Conservation (phyloP, 2,797 vertebrate genomes). For the Enteromius thamalakanensis region DNA sequence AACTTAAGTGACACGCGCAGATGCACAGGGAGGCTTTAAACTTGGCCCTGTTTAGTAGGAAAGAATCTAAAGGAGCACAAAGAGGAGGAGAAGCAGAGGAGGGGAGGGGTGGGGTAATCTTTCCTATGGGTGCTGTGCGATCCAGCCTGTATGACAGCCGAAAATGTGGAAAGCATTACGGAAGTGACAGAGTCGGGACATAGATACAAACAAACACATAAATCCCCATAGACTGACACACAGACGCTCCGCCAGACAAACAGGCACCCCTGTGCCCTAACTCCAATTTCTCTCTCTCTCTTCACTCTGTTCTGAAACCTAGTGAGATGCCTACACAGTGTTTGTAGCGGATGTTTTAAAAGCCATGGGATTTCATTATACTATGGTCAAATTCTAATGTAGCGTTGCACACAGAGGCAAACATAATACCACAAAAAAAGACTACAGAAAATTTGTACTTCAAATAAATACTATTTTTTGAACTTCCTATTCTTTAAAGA, state of each 20-base stretch:
- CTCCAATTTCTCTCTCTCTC: constrained; percentile 60
- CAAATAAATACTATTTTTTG: not conserved
- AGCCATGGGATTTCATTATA: not conserved
- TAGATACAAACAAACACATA: constrained; percentile 82
- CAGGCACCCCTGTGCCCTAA: constrained; percentile 72
- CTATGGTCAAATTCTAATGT: not conserved
- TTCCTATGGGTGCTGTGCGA: constrained; percentile 49
- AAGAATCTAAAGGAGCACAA: constrained; percentile 25
- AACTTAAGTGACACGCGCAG: constrained; percentile 35
- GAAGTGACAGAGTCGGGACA: constrained; percentile 75
- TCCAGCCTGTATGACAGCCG: constrained; percentile 64
- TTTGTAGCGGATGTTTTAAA: not conserved
- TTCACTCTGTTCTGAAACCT: not conserved
- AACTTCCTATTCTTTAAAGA: not conserved
- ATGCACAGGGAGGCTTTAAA: constrained; percentile 10
- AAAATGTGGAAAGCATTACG: constrained; percentile 78
- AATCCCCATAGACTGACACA: constrained; percentile 74
- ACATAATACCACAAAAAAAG: not conserved
- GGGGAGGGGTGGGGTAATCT: constrained; percentile 27
- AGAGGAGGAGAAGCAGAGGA: constrained; percentile 27
- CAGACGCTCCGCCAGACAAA: constrained; percentile 71
- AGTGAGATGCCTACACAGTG: not conserved
- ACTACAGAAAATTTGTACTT: not conserved
- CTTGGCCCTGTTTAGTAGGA: constrained; percentile 28
- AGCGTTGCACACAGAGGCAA: not conserved